Base-by-base conservation (phyloP, 2,113 vertebrate species). In the Stercorarius parasiticus region DNA sequence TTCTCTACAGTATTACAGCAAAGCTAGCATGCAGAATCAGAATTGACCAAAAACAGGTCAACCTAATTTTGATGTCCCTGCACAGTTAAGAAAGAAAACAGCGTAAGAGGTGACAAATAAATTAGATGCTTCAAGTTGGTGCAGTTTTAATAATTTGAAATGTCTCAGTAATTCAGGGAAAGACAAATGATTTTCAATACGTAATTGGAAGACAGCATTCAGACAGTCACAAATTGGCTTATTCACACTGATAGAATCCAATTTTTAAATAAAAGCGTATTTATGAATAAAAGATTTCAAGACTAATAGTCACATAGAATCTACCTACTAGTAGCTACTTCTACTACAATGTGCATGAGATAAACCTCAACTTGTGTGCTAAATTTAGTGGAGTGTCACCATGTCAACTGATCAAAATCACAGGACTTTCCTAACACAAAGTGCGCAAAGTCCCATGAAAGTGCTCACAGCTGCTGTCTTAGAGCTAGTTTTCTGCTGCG, bases 71-170 rank as follows among this genome's bases (percentile, higher is more conserved):
- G 22, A 74, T 69, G 52, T 65, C 65, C 83, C 88, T 6, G 1
- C 17, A 38, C 86, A 76, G 77, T 91, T 82, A 89, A 86, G 78
- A 93, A 93, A 92, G 88, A 56, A 94, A 95, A 97, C 86, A 95
- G 40, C 4, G 2, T 25, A 86, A 91, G 34, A 56, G 56, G 66
- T 77, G 88, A 95, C 95, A 82, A 92, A 67, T 83, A 88, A 81
- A 82, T 95, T 84, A 81, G 82, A 66, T 81, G 82, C 72, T 71
- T 85, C 30, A 8, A 64, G 45, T 87, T 95, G 93, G 94, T 34
- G 61, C 83, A 42, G 49, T 61, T 95, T 95, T 91, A 94, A 86
- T 94, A 95, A 97, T 91, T 94, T 72, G 91, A 86, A 89, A 45
- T 25, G 62, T 58, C 77, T 87, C 45, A 8, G 73, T 40, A 91